Percentiles rank a stretch among this genome's conserved stretches.
Evolutionary conservation across 2,113 vertebrate genomes (phyloP).

Genomic region (Callaeas wilsoni): DNA sequence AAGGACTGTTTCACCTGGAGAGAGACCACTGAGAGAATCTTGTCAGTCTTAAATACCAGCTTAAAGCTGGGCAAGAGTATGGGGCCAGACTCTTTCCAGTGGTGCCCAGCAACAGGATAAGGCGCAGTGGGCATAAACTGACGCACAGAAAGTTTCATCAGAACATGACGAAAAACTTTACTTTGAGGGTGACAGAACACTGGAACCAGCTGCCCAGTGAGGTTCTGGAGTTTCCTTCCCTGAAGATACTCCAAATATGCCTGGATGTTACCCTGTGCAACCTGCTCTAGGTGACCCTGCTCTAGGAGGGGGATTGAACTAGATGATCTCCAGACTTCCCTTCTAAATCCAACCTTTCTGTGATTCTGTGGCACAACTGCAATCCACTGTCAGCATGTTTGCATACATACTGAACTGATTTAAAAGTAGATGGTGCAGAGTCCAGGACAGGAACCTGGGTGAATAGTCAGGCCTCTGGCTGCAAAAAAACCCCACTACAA

Average conservation of each 20-base stretch:
- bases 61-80: too few species aligned
- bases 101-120: background rate
- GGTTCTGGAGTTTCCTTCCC: background rate
- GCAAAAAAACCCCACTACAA: fast-evolving
- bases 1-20: background rate
- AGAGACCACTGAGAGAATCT: background rate
- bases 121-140: background rate
- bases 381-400: background rate
- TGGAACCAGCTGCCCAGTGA: background rate
- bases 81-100: background rate
- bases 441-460: background rate
- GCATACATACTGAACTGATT: background rate
- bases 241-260: background rate
- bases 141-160: background rate
- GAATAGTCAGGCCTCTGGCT: background rate
- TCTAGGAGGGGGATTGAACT: background rate
- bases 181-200: background rate
- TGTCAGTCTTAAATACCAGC: background rate
- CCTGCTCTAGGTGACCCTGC: background rate
- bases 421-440: background rate
- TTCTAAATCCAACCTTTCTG: background rate
- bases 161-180: background rate
- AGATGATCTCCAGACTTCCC: background rate
- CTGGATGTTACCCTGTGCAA: background rate
- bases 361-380: background rate